These are phyloP conservation scores for Elanoides forficatus DNA, from an alignment of 2,113 vertebrate genomes.

Conservation along the genomic window DNA sequence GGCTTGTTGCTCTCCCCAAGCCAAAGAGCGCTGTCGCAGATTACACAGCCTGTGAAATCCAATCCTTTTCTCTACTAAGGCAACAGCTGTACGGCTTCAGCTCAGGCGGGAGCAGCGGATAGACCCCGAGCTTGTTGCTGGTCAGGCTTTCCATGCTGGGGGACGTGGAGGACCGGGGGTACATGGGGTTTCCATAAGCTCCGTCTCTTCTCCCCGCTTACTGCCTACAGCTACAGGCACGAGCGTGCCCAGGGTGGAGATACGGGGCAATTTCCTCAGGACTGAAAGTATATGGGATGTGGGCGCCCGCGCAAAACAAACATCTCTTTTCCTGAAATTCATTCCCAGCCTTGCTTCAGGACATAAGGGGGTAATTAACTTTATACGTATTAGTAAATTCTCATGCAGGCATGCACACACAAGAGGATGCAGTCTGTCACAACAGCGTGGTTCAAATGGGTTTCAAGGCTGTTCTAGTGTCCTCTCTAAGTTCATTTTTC, in stretches of 20 bases:
- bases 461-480: background rate
- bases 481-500: background rate
- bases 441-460: fast-evolving
- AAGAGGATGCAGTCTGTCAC: background rate
- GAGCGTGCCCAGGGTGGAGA: constrained; percentile 45
- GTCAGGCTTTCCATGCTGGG: background rate
- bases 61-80: constrained; percentile 25
- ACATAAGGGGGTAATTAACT: constrained; percentile 4
- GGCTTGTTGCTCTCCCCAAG: background rate
- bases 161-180: background rate
- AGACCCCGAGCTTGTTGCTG: background rate
- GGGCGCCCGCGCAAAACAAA: constrained; percentile 46
- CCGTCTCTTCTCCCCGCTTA: background rate
- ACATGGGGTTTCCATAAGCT: background rate
- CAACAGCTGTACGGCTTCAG: constrained; percentile 64
- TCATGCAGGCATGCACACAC: background rate
- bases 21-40: background rate
- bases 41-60: constrained; percentile 50
- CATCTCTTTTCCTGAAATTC: constrained; percentile 62
- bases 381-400: background rate
- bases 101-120: background rate
- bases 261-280: constrained; percentile 17
- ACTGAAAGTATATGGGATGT: background rate
- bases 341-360: constrained; percentile 45
- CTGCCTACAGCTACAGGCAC: background rate